Evolutionary conservation across 2,888 invertebrate genomes (phyloP), one percentile per base, ranked within the genome.

Genomic region (Morpho helenor): DNA sequence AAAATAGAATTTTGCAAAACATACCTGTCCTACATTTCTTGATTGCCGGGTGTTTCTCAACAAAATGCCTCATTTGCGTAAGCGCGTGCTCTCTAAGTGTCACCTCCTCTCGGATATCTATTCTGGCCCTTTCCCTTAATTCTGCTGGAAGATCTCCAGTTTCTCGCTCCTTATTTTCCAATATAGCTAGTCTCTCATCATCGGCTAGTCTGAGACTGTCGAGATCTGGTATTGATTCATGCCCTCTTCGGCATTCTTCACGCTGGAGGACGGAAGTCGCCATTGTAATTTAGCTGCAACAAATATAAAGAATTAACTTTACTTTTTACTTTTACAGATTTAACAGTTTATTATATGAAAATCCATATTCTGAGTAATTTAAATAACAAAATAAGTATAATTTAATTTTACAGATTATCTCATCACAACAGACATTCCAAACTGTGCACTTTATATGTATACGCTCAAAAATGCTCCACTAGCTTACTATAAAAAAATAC

Each of bases 61-160:
- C 95, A 93, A 96, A 97, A 68, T 96, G 94, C 55, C 96, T 92
- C 88, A 97, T 93, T 76, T 96, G 96, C 8, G 92, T 87, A 70
- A 97, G 73, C 0, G 96, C 94, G 68, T 96, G 95, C 5, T 94
- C 93, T 49, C 96, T 89, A 7, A 94, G 92, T 8, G 92, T 92
- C 22, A 96, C 94, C 72, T 97, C 96, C 80, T 97, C 97, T 49
- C 96, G 92, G 23, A 97, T 87, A 76, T 97, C 96, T 46, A 93
- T 87, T 66, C 94, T 89, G 46, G 96, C 96, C 47, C 92, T 79
- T 66, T 92, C 92, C 64, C 92, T 88, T 60, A 94, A 84, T 65
- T 92, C 92, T n/a, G 87, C 82, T 9, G 94, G 88, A 6, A 90
- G 72, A 0, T 90, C 89, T 0, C 90, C 90, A 0, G 80, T 75